These are phyloP conservation scores for Forbesichthys papilliferus DNA, from an alignment of 2,113 vertebrate genomes.

Conservation along the genomic window DNA sequence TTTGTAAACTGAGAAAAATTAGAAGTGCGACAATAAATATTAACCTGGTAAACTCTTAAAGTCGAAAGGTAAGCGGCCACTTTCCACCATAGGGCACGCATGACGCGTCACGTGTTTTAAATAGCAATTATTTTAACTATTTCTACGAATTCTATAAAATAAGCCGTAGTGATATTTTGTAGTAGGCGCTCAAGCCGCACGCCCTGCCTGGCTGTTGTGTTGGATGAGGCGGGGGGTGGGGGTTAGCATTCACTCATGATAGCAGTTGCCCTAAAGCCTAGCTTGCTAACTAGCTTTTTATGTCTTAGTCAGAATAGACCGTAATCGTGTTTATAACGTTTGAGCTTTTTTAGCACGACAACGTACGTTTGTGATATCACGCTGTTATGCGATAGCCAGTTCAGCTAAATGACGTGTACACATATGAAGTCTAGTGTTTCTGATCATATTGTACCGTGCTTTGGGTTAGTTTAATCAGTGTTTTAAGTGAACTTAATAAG, in stretches of 20 bases:
- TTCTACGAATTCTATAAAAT: neutral
- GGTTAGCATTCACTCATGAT: constrained; percentile 21
- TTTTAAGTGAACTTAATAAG: too few relatives aligned
- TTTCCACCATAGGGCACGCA: neutral
- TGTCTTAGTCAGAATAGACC: neutral
- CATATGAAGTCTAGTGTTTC: too few relatives aligned
- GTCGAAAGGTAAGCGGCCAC: constrained; percentile 56
- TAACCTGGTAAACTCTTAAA: constrained; percentile 34
- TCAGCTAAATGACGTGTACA: too few relatives aligned
- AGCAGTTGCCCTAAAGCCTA: constrained; percentile 45
- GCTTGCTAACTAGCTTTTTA: constrained; percentile 25
- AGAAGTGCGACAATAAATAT: constrained; percentile 73
- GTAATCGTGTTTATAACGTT: neutral
- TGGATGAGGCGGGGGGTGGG: constrained; percentile 57
- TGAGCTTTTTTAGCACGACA: neutral
- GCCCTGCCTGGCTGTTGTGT: constrained; percentile 70
- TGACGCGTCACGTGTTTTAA: neutral
- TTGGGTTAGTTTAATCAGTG: too few relatives aligned
- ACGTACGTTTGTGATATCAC: too few relatives aligned
- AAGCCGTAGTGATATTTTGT: constrained; percentile 38
- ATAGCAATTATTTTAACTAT: neutral
- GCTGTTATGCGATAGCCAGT: neutral
- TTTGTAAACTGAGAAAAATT: constrained; percentile 83
- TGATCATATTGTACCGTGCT: too few relatives aligned
- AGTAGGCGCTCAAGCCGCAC: constrained; percentile 58